Evolutionary conservation across 30 jellyfish, hydroid and myxozoan genomes (phyloP).

Genomic region (Chironex yamaguchii): DNA sequence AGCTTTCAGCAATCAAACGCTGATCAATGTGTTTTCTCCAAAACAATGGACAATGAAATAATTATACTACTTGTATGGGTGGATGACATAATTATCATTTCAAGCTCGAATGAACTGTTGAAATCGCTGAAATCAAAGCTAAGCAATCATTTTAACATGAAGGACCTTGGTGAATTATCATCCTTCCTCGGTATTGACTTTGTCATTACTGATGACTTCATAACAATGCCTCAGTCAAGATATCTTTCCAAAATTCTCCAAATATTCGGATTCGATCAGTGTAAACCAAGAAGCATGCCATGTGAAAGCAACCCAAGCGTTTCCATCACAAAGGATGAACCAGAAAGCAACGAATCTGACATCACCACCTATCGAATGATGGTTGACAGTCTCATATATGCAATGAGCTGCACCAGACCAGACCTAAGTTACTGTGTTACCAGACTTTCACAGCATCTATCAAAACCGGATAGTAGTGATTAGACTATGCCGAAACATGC

Average conservation of each 20-base stretch:
- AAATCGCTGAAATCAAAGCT: conserved; percentile 8
- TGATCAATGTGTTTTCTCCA: conserved; percentile 63
- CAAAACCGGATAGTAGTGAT: background rate
- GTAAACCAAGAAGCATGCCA: conserved; percentile 61
- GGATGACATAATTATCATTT: conserved; percentile 36
- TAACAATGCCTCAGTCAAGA: conserved; percentile 34
- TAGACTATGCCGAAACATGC: conserved; percentile 35
- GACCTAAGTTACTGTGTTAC: conserved; percentile 36
- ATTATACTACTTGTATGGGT: conserved; percentile 40
- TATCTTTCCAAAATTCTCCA: conserved; percentile 11
- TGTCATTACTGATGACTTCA: background rate
- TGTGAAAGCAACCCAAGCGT: conserved; percentile 22
- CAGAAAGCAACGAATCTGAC: conserved; percentile 15
- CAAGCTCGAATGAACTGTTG: conserved; percentile 15
- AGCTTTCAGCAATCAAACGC: conserved; percentile 47
- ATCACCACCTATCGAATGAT: background rate
- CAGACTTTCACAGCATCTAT: conserved; percentile 40
- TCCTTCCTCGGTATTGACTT: conserved; percentile 71
- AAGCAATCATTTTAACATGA: conserved; percentile 20
- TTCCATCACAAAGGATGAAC: background rate
- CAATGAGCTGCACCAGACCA: conserved; percentile 56
- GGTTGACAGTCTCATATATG: conserved; percentile 56
- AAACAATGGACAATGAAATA: background rate
- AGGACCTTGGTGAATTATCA: conserved; percentile 69
- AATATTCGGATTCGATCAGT: conserved; percentile 10